A percentile compares a stretch with the other conserved stretches of the same genome.
Conservation (phyloP, 2,888 invertebrate species). For the Protodeltote pygarga region DNA sequence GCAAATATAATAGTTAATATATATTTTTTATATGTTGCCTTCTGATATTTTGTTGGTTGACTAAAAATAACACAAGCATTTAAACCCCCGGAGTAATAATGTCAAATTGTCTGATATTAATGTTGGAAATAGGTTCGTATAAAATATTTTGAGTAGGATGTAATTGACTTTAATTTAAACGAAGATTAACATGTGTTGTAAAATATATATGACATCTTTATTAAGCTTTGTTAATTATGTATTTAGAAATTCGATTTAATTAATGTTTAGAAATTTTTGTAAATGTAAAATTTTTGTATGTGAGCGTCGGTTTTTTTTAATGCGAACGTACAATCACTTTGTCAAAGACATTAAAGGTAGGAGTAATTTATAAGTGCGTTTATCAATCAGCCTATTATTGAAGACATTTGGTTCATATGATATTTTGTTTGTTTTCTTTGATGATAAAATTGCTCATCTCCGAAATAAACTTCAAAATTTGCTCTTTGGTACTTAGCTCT, state of each 20-base stretch:
- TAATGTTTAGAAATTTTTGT: conserved; percentile 32
- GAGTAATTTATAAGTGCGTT: conserved; percentile 40
- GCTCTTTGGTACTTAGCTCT: conserved; percentile 11
- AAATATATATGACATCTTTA: no score
- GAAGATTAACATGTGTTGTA: no score
- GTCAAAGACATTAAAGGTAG: conserved; percentile 28
- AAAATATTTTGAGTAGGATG: conserved; percentile 3
- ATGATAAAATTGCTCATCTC: conserved; percentile 18
- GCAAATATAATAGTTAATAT: no score
- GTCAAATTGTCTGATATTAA: conserved; percentile 23
- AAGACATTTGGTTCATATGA: conserved; percentile 10
- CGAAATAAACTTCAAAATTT: conserved; percentile 20
- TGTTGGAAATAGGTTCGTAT: conserved; percentile 7
- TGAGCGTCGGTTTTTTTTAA: conserved; percentile 14
- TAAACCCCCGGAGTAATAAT: conserved; percentile 13
- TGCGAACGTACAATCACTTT: conserved; percentile 28
- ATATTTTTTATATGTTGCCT: no score
- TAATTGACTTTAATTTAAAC: no score
- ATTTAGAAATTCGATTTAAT: conserved; percentile 56
- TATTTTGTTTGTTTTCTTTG: conserved; percentile 24
- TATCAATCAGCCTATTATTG: conserved; percentile 28
- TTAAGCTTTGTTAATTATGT: no score
- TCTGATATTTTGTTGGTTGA: conserved; percentile 16
- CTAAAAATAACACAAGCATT: no score
- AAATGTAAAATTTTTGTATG: conserved; percentile 8